phyloP scores from a whole-genome alignment of 2,888 invertebrate species.

The Oxyteleia sp. region DNA sequence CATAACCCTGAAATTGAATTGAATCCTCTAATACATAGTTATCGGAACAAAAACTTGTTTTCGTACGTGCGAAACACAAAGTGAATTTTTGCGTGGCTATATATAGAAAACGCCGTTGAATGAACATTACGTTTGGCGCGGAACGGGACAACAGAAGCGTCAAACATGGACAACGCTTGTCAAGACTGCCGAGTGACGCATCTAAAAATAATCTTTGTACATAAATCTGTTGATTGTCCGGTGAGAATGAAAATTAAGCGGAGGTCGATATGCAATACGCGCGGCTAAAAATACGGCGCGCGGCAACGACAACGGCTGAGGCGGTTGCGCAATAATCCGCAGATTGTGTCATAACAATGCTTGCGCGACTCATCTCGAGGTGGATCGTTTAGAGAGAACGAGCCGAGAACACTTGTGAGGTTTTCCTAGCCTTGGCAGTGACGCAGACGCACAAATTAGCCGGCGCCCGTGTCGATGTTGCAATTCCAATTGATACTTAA shows the following conservation, averaged over 20 bases:
- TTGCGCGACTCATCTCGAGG: constrained; percentile 51
- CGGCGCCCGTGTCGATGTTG: constrained; percentile 40
- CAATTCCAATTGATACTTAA: constrained; percentile 40
- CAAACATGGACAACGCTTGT: constrained; percentile 58
- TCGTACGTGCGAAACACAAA: not conserved
- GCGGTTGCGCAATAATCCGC: constrained; percentile 60
- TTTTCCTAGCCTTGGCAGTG: constrained; percentile 79
- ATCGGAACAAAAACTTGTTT: not conserved
- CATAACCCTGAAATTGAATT: no score
- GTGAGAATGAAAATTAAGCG: constrained; percentile 63
- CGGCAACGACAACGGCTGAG: constrained; percentile 25
- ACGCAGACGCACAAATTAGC: constrained; percentile 77
- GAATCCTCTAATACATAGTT: no score
- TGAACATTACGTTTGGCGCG: constrained; percentile 9
- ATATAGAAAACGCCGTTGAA: constrained; percentile 8
- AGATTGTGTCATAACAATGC: constrained; percentile 69
- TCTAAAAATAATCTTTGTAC: constrained; percentile 57
- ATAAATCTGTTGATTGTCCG: constrained; percentile 65
- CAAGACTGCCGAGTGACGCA: constrained; percentile 48
- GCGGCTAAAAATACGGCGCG: constrained; percentile 60
- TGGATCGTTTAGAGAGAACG: constrained; percentile 38
- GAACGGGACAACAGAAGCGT: constrained; percentile 33
- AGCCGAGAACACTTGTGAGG: constrained; percentile 75
- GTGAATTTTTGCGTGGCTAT: not conserved
- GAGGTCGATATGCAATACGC: constrained; percentile 63